Conservation (phyloP, 2,797 vertebrate genomes). For the Acestrorhynchus altus region DNA sequence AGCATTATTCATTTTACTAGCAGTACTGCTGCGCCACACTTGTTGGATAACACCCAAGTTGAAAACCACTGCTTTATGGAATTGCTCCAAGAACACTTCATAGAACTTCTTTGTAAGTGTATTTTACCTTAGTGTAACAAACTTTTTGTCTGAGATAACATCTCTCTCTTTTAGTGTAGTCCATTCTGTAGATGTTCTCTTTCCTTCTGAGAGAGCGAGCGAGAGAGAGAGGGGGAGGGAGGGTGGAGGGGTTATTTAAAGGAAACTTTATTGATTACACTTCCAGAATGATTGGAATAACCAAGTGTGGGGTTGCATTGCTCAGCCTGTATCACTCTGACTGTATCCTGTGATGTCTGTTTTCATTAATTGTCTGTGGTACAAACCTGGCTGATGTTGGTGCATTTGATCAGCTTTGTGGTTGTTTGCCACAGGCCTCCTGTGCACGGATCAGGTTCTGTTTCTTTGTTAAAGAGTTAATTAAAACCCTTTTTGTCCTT, state of each 20-base stretch:
- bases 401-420: conserved; percentile 26
- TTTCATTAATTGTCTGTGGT: conserved; percentile 38
- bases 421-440: background rate
- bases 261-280: conserved; percentile 39
- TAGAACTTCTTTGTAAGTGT: no score
- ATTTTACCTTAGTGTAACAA: background rate
- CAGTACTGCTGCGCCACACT: no score
- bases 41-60: no score
- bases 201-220: background rate
- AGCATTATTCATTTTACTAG: no score
- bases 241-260: conserved; percentile 3
- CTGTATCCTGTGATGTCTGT: conserved; percentile 35
- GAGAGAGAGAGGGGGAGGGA: background rate
- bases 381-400: conserved; percentile 16
- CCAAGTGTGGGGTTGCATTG: conserved; percentile 27
- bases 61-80: no score
- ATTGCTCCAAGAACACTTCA: no score
- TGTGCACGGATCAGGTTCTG: conserved; percentile 28
- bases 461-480: conserved; percentile 27
- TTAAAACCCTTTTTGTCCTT: background rate
- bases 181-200: conserved; percentile 1
- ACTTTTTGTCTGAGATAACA: conserved; percentile 16
- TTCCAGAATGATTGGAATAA: conserved; percentile 24
- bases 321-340: background rate
- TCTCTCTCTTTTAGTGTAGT: conserved; percentile 14